Evolutionary conservation across 1,140 invertebrate species (phyloP).

Genomic region (Drosophila teissieri): DNA sequence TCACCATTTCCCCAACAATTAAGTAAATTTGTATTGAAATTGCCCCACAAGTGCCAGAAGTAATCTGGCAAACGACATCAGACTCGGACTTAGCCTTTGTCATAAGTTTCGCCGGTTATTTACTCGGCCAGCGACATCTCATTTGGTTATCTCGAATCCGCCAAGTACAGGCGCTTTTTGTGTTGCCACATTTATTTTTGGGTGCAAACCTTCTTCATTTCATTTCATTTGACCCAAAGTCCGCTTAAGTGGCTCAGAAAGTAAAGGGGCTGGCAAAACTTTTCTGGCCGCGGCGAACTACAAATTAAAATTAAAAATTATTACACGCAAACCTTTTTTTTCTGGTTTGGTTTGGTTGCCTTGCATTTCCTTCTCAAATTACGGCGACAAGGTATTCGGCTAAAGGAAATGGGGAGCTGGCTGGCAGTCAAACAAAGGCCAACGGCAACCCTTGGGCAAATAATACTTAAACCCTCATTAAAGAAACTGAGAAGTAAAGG

Average conservation of each 20-base stretch:
- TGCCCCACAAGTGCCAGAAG: slow-evolving; percentile 22
- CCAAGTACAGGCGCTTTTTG: slow-evolving; percentile 39
- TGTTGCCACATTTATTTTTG: slow-evolving; percentile 47
- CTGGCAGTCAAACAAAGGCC: slow-evolving; percentile 72
- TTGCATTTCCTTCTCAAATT: slow-evolving; percentile 48
- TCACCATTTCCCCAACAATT: slow-evolving; percentile 15
- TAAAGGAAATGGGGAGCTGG: slow-evolving; percentile 27
- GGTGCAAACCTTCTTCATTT: slow-evolving; percentile 18
- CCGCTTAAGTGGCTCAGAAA: slow-evolving; percentile 55
- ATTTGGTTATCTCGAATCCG: slow-evolving; percentile 49
- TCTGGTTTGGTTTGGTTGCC: not conserved
- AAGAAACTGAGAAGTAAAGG: slow-evolving; percentile 58
- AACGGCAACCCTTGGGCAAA: slow-evolving; percentile 76
- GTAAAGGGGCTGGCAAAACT: slow-evolving; percentile 17
- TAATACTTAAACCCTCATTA: slow-evolving; percentile 83
- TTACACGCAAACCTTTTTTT: slow-evolving; percentile 55
- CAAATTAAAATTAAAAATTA: slow-evolving; percentile 83
- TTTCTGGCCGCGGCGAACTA: slow-evolving; percentile 65
- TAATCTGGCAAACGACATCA: slow-evolving; percentile 53
- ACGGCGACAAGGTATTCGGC: slow-evolving; percentile 56
- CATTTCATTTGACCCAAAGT: slow-evolving; percentile 27
- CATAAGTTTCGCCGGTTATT: slow-evolving; percentile 44
- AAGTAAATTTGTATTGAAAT: slow-evolving; percentile 46
- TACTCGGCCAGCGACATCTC: slow-evolving; percentile 43
- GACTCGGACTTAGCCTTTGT: slow-evolving; percentile 39